phyloP scores from a whole-genome alignment of 2,797 vertebrate species.

The Coendou prehensilis region DNA sequence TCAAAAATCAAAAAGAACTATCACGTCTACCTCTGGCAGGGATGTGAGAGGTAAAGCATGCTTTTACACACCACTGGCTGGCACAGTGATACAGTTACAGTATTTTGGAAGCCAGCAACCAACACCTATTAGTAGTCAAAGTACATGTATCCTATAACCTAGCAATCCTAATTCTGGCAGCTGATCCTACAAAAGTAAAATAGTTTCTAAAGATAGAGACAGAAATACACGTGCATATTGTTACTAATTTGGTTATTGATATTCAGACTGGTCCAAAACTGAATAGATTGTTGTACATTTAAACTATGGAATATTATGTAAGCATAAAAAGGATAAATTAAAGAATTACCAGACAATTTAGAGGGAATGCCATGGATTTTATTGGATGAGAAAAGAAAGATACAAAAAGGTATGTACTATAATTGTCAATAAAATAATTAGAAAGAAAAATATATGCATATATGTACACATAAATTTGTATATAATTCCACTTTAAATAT shows the following conservation, averaged over 20 bases:
- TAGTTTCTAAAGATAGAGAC: slow-evolving; percentile 60
- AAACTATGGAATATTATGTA: background rate
- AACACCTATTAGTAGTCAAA: slow-evolving; percentile 58
- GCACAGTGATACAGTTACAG: background rate
- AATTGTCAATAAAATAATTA: slow-evolving; percentile 43
- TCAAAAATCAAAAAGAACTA: slow-evolving; percentile 69
- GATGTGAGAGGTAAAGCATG: background rate
- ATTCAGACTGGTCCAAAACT: slow-evolving; percentile 1
- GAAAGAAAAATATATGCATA: background rate
- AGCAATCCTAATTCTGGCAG: background rate
- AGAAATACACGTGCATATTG: background rate
- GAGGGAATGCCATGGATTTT: slow-evolving; percentile 16
- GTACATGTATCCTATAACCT: slow-evolving; percentile 40
- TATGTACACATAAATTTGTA: background rate
- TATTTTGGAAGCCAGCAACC: slow-evolving; percentile 54
- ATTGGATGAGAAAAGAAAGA: slow-evolving; percentile 40
- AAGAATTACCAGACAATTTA: background rate
- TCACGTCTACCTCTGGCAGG: slow-evolving; percentile 63
- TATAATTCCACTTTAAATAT: background rate
- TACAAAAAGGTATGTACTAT: background rate
- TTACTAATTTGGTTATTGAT: slow-evolving; percentile 33
- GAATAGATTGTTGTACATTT: background rate
- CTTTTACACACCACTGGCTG: background rate
- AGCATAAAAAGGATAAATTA: background rate
- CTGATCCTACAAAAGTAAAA: slow-evolving; percentile 34